These are phyloP conservation scores for Panagrolaimus sp. DNA, from an alignment of 1,140 invertebrate genomes.

Conservation along the genomic window DNA sequence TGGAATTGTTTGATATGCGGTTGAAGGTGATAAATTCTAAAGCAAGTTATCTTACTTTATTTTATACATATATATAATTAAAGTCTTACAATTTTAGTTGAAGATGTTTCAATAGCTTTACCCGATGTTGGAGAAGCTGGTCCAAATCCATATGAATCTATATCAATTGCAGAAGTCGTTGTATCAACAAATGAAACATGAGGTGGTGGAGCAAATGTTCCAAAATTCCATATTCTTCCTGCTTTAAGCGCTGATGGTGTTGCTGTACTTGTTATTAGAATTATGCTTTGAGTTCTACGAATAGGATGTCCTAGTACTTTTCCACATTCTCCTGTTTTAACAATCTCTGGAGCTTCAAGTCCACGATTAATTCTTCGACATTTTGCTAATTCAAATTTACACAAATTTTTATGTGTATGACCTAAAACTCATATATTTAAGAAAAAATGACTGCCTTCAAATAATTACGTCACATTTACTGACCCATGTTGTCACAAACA, in stretches of 20 bases:
- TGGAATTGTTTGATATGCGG: too few species aligned
- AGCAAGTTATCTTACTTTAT: too few species aligned
- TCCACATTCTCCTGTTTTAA: neutral
- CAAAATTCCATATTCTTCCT: neutral
- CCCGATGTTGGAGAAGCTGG: neutral
- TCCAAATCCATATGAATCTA: constrained; percentile 8
- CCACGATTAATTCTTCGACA: constrained; percentile 28
- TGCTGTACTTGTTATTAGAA: too few species aligned
- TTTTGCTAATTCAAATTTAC: constrained; percentile 29
- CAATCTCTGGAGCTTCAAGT: constrained; percentile 20
- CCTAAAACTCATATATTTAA: constrained; percentile 15
- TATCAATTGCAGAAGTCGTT: neutral
- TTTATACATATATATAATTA: too few species aligned
- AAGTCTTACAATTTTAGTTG: too few species aligned
- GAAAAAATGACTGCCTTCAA: too few species aligned
- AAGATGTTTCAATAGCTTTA: too few species aligned
- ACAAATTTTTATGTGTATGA: constrained; percentile 28
- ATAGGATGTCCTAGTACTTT: neutral
- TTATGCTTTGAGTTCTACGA: neutral
- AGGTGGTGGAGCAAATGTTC: constrained; percentile 3
- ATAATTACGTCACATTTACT: too few species aligned
- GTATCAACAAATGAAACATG: neutral
- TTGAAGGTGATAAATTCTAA: too few species aligned
- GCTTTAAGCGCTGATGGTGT: too few species aligned
- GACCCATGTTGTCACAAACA: neutral